phyloP scores from a whole-genome alignment of 2,888 invertebrate genomes.

The Melanostoma scalare region DNA sequence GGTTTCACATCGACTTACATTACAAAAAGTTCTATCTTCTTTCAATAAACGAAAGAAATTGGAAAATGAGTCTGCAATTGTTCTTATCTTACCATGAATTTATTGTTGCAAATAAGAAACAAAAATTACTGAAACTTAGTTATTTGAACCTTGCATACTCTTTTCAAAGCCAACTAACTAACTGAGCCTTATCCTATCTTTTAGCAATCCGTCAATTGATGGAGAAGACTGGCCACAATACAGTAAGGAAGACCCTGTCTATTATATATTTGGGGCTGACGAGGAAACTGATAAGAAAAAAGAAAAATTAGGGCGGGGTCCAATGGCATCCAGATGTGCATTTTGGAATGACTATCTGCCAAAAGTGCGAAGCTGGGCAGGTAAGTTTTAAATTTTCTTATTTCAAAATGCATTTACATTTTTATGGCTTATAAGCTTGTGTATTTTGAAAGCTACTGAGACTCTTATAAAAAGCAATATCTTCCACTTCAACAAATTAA shows the following conservation, averaged over 20 bases:
- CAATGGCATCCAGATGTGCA: slow-evolving; percentile 93
- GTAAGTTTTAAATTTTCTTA: slow-evolving; percentile 80
- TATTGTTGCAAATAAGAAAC: too few species aligned
- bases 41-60: too few species aligned
- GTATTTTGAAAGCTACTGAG: too few species aligned
- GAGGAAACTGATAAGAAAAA: slow-evolving; percentile 85
- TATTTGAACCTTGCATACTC: too few species aligned
- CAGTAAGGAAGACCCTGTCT: slow-evolving; percentile 92
- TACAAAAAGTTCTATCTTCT: too few species aligned
- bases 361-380: slow-evolving; percentile 89
- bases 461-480: too few species aligned
- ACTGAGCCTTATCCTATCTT: slow-evolving; percentile 24
- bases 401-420: background rate
- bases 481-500: too few species aligned
- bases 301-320: slow-evolving; percentile 86
- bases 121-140: too few species aligned
- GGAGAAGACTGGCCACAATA: slow-evolving; percentile 92
- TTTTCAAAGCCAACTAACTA: background rate
- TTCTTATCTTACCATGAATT: too few species aligned
- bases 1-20: too few species aligned
- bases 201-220: slow-evolving; percentile 80
- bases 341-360: slow-evolving; percentile 99
- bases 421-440: background rate
- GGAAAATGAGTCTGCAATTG: too few species aligned
- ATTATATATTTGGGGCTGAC: slow-evolving; percentile 94